These are phyloP conservation scores for Dendronephthya gigantea DNA, from an alignment of 64 coral and sea anemone genomes.

Conservation along the genomic window DNA sequence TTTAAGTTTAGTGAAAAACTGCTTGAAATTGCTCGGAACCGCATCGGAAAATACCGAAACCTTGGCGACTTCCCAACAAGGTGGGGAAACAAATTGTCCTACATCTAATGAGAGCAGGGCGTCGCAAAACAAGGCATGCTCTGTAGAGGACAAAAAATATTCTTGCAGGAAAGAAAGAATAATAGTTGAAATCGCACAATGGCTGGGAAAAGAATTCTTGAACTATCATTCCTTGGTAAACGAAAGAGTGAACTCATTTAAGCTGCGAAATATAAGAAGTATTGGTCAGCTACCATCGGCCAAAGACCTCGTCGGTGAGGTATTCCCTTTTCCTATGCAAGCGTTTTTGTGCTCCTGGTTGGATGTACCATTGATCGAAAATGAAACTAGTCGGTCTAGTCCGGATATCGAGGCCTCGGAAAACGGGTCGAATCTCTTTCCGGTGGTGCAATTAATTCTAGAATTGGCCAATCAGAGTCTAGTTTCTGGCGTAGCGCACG, in stretches of 20 bases:
- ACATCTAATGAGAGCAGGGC: too few relatives aligned
- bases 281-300: conserved; percentile 70
- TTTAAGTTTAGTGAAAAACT: background rate
- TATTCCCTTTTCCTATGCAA: conserved; percentile 65
- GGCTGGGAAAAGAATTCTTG: conserved; percentile 58
- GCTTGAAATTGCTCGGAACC: background rate
- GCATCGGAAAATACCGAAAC: background rate
- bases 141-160: background rate
- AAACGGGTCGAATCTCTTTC: conserved; percentile 4
- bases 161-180: conserved; percentile 1
- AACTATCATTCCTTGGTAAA: conserved; percentile 35
- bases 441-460: conserved; percentile 71
- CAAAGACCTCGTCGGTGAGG: conserved; percentile 45
- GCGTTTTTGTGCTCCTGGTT: conserved; percentile 62
- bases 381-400: background rate
- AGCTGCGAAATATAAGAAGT: conserved; percentile 60
- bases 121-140: background rate
- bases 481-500: conserved; percentile 87
- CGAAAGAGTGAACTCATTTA: conserved; percentile 57
- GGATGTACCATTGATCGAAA: background rate
- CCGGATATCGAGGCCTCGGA: conserved; percentile 14
- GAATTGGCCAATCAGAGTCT: conserved; percentile 79
- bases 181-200: conserved; percentile 38
- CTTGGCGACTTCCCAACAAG: background rate
- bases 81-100: background rate